Conservation (phyloP, 2,113 vertebrate species). For the Lampris megalopsis region DNA sequence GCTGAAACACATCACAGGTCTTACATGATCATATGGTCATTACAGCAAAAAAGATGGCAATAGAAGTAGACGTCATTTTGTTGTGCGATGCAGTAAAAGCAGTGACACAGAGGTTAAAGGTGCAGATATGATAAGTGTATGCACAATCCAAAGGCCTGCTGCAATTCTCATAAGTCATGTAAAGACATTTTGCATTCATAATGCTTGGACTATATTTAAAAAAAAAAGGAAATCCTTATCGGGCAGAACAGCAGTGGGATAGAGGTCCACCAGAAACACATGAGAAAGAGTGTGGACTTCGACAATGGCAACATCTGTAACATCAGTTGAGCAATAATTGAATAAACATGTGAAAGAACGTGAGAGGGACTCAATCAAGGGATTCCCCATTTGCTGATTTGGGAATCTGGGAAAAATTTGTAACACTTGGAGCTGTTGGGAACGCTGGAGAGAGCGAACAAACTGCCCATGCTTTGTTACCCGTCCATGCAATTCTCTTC, state of each 20-base stretch:
- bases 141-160: too few species aligned
- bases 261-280: conserved; percentile 43
- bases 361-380: conserved; percentile 73
- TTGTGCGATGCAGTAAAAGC: too few species aligned
- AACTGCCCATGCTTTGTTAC: conserved; percentile 51
- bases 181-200: too few species aligned
- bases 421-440: conserved; percentile 57
- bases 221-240: conserved; percentile 50
- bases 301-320: conserved; percentile 50
- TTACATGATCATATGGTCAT: too few species aligned
- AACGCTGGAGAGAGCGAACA: conserved; percentile 52
- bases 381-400: conserved; percentile 65
- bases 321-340: conserved; percentile 66
- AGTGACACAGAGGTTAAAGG: too few species aligned
- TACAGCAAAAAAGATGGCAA: too few species aligned
- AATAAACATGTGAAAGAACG: conserved; percentile 72
- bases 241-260: conserved; percentile 47
- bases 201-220: too few species aligned
- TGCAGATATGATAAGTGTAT: too few species aligned
- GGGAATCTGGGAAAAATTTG: conserved; percentile 49
- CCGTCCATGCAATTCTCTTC: too few species aligned
- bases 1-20: too few species aligned
- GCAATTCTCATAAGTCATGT: too few species aligned
- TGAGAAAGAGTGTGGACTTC: conserved; percentile 47
- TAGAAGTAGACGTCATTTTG: too few species aligned